Conservation (phyloP, 2,888 invertebrate species). For the Pachydiplax longipennis region DNA sequence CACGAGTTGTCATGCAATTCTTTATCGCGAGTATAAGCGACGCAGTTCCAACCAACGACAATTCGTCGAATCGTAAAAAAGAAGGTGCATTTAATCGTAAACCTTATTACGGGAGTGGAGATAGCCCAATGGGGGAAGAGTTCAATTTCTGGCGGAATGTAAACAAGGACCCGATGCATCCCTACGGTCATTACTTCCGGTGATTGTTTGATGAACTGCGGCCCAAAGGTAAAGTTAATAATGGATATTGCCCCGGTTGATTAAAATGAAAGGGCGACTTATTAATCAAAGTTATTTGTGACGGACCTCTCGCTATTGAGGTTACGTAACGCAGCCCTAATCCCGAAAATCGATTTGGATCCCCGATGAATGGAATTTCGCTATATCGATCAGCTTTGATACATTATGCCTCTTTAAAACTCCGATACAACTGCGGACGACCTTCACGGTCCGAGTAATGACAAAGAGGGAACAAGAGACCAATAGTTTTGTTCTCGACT, state of each 20-base stretch:
- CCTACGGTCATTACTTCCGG: constrained; percentile 18
- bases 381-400: not conserved
- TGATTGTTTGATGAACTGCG: constrained; percentile 30
- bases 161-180: not conserved
- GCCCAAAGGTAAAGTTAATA: constrained; percentile 10
- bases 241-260: constrained; percentile 32
- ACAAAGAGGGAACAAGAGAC: no score
- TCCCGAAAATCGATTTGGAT: not conserved
- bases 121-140: not conserved
- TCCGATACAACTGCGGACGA: no score
- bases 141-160: constrained; percentile 14
- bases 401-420: not conserved
- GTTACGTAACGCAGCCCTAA: not conserved
- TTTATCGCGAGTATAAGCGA: no score
- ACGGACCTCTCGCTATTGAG: not conserved
- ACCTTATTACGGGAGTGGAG: not conserved
- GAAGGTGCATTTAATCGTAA: constrained; percentile 7
- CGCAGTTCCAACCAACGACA: no score
- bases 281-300: not conserved
- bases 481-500: no score
- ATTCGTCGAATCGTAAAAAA: not conserved
- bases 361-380: not conserved
- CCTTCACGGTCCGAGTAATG: no score
- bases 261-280: constrained; percentile 22
- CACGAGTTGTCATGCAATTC: no score